Base-by-base conservation (phyloP, 2,113 vertebrate genomes). In the Setophaga petechia region DNA sequence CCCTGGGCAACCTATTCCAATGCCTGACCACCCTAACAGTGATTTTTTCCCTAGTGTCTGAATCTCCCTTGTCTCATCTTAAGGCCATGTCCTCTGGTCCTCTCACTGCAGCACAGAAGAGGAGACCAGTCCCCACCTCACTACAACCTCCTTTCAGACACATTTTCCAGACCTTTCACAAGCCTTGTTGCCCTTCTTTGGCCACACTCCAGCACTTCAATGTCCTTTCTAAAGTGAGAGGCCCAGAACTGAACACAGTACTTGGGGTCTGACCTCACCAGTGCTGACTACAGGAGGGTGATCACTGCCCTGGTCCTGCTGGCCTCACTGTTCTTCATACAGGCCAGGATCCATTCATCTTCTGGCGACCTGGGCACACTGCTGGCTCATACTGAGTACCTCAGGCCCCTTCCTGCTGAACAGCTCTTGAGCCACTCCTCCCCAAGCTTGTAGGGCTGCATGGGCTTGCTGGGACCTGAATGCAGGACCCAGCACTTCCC, bases 201-300 rank as follows among this genome's bases (percentile, higher is more conserved):
- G 41, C 20, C 28, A 19, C 0, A 1, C 13, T 55, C n/a, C 41
- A 55, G 41, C 15, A n/a, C 15, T n/a, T 47, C 28, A n/a, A 9
- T 19, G 19, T n/a, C 49, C 23, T 84, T 39, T 28, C 23, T 41
- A 12, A 27, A 65, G 59, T 23, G 59, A 84, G n/a, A 39, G 11
- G 49, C 49, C 18, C 9, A 74, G 59, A 47, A 28, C 23, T 28
- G 12, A 74, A 18, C n/a, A 23, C 15, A 84, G 41, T 6, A 19
- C n/a, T 65, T 0, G 0, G 65, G 19, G 18, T 57, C 9, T 33
- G n/a, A 7, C 49, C n/a, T 39, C n/a, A 33, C 11, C 49, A 74
- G 59, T 19, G 49, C 41, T 0, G 2, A 39, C 27, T 22, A 31
- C 22, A 63, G 47, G 17, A 33, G 68, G 4, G 3, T 35, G 25